Conservation (phyloP, 2,797 vertebrate species). For the Margarornis squamiger region DNA sequence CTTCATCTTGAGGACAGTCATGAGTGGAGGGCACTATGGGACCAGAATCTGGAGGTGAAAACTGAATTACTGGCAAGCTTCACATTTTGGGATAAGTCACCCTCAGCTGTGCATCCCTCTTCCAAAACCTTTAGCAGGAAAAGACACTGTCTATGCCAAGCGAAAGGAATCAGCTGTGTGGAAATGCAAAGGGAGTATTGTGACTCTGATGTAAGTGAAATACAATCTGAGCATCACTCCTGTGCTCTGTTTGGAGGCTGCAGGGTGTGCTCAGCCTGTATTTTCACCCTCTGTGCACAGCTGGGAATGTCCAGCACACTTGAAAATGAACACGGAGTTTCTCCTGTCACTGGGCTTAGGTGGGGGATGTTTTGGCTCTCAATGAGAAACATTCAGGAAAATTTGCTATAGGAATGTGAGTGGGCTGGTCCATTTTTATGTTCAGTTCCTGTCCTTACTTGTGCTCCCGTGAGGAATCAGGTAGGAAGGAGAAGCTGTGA, state of each 20-base stretch:
- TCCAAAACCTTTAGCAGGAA: not conserved
- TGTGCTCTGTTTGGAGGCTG: not conserved
- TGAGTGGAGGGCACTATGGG: rapidly evolving
- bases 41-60: not conserved
- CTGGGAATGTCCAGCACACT: not conserved
- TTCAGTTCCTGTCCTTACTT: not conserved
- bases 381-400: not conserved
- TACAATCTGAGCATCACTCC: rapidly evolving
- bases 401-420: not conserved
- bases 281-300: not conserved
- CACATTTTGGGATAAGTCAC: not conserved
- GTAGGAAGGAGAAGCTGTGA: not conserved
- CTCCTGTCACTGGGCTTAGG: not conserved
- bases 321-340: not conserved
- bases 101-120: not conserved
- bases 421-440: not conserved
- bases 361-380: not conserved
- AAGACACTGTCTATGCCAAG: not conserved
- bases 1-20: not conserved
- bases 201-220: not conserved
- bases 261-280: not conserved
- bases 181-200: rapidly evolving
- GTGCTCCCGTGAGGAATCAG: not conserved
- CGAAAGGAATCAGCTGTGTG: rapidly evolving
- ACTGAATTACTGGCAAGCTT: not conserved